These are phyloP conservation scores for Neoarius graeffei DNA, from an alignment of 2,113 vertebrate genomes.

Conservation along the genomic window DNA sequence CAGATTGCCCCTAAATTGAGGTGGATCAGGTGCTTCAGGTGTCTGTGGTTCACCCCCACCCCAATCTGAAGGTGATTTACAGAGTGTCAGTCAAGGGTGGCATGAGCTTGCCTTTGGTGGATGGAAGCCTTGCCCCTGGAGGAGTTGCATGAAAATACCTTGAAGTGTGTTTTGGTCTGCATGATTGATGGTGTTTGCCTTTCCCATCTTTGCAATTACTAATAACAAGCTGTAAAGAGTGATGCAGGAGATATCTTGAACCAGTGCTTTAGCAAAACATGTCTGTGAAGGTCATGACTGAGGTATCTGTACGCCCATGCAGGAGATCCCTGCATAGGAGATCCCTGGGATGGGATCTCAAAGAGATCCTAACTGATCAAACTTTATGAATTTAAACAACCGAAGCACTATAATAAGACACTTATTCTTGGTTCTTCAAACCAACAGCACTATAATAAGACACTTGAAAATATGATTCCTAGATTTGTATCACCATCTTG, in stretches of 20 bases:
- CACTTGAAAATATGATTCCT: neutral
- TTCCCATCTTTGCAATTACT: neutral
- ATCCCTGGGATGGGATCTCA: neutral
- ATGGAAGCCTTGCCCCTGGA: neutral
- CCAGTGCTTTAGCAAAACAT: no score
- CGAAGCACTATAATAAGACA: neutral
- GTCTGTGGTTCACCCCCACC: neutral
- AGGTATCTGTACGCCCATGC: no score
- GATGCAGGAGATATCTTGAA: no score
- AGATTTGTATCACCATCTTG: neutral
- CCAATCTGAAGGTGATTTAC: neutral
- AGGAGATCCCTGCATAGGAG: no score
- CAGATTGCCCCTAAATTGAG: neutral
- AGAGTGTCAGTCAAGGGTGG: neutral
- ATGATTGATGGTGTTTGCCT: neutral
- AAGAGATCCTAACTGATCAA: neutral
- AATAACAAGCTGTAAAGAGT: neutral
- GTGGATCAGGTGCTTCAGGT: neutral
- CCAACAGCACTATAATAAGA: neutral
- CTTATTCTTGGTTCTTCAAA: no score
- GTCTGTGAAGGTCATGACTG: no score
- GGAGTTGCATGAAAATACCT: neutral
- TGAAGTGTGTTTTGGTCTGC: neutral
- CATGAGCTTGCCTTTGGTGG: neutral
- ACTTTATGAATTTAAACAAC: neutral